Conservation (phyloP, 2,113 vertebrate species). For the human (Homo sapiens) region DNA sequence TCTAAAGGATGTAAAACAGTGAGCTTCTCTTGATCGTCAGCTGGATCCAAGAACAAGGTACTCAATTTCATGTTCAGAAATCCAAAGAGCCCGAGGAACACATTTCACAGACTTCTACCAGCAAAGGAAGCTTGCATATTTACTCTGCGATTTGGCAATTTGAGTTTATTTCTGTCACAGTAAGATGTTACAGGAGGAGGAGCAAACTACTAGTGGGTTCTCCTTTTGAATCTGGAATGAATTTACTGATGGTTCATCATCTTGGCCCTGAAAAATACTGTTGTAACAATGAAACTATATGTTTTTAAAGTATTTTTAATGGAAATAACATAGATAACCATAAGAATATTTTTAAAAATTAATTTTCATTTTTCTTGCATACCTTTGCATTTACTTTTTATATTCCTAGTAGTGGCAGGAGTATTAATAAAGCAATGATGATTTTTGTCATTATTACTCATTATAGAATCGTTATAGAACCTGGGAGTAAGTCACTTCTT, state of each 20-base stretch:
- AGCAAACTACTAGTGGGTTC: neutral
- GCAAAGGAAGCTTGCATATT: neutral
- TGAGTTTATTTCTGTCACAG: neutral
- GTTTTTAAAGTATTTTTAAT: neutral
- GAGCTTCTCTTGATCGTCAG: neutral
- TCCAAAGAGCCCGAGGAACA: neutral
- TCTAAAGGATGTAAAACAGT: neutral
- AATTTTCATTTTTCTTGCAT: no score
- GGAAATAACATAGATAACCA: neutral
- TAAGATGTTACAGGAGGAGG: neutral
- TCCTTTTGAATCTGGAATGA: neutral
- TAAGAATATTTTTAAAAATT: neutral
- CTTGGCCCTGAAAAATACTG: neutral
- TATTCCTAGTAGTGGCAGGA: neutral
- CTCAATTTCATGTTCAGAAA: neutral
- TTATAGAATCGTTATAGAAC: neutral
- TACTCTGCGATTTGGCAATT: neutral
- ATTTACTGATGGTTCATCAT: neutral
- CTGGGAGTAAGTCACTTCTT: neutral
- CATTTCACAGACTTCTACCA: neutral
- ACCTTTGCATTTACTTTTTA: neutral
- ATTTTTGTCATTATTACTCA: neutral
- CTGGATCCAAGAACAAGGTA: neutral
- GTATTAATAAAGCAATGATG: neutral
- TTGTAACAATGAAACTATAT: neutral